phyloP scores from a whole-genome alignment of 1,140 invertebrate genomes.

The Helicoverpa zea region DNA sequence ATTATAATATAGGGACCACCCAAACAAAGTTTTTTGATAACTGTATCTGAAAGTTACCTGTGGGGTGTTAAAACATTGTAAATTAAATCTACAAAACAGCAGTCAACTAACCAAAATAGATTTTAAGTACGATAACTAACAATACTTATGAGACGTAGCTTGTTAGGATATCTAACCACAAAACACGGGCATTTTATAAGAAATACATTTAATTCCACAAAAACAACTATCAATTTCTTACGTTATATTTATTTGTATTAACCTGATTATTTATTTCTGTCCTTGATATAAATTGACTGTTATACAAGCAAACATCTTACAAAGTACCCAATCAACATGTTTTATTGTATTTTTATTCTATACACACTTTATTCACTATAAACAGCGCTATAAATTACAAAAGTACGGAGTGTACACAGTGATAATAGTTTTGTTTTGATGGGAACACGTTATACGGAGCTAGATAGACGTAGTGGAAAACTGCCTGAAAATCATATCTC shows the following conservation, averaged over 20 bases:
- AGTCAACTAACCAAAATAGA: too few species aligned
- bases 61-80: too few species aligned
- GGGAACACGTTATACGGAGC: neutral
- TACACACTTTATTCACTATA: neutral
- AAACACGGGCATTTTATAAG: neutral
- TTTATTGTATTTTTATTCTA: neutral
- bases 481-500: slow-evolving; percentile 21
- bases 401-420: slow-evolving; percentile 24
- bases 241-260: neutral
- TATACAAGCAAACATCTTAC: slow-evolving; percentile 3
- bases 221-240: neutral
- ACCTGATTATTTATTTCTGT: neutral
- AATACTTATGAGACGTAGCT: too few species aligned
- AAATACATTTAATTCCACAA: neutral
- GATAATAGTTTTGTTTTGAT: slow-evolving; percentile 39
- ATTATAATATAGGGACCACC: too few species aligned
- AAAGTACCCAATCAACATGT: slow-evolving; percentile 8
- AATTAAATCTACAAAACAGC: too few species aligned
- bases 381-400: slow-evolving; percentile 19
- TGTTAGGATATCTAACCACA: too few species aligned
- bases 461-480: neutral
- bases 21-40: too few species aligned
- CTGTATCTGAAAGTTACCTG: too few species aligned
- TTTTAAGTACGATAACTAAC: too few species aligned
- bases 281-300: neutral